Evolutionary conservation across 2,888 invertebrate species (phyloP), one percentile per base, ranked within the genome.

Genomic region (Leucophenga montana): DNA sequence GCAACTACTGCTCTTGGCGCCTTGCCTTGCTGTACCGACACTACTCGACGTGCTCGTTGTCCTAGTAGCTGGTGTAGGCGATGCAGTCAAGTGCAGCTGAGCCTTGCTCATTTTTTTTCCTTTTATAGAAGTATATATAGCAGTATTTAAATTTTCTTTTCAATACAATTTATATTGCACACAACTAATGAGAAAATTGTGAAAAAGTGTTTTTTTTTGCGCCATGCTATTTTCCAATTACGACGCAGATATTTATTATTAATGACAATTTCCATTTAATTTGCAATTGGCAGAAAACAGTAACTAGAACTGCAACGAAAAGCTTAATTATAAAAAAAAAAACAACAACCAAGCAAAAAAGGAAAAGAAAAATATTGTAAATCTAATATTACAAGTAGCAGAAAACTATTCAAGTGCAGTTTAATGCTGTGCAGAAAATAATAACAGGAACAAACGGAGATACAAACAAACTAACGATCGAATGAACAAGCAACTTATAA

Each of bases 151-250:
- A 61, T 61, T 61, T 61, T 59, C 59, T 27, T 27, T 2, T 27
- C n/a, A n/a, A n/a, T n/a, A n/a, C n/a, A n/a, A n/a, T n/a, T n/a
- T n/a, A n/a, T n/a, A n/a, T n/a, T n/a, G n/a, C n/a, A n/a, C 59
- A 16, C 39, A 61, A 61, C 61, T 61, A 61, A 61, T 61, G 61
- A 14, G 53, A 39, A 61, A 61, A 61, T 61, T 39, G 33, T 39
- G 39, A 39, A 39, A n/a, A n/a, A n/a, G n/a, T 39, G 39, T 3
- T 3, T 39, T 39, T 39, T 39, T 8, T 16, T 11, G 11, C 56
- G n/a, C 18, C 9, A 1, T 4, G 27, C 22, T 56, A 22, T 56
- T 14, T 22, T 56, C 11, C 56, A 14, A 56, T 27, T 39, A 39
- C 33, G 8, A 5, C 33, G 33, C 8, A n/a, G 4, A 18, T 56